These are phyloP conservation scores for Oenanthe melanoleuca DNA, from an alignment of 2,113 vertebrate genomes.

Conservation along the genomic window DNA sequence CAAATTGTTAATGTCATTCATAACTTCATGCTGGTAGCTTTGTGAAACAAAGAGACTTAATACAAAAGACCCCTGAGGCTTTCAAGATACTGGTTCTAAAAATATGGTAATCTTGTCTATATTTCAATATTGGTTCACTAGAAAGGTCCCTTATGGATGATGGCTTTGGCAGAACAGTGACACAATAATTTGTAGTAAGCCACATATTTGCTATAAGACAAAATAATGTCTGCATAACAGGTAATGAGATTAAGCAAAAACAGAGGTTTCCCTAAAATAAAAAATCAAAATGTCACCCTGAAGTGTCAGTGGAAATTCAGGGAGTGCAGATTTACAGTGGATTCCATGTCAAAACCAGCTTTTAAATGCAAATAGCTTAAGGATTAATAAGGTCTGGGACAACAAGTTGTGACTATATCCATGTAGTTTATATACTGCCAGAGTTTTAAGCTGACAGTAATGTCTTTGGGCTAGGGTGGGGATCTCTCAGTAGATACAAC, in stretches of 20 bases:
- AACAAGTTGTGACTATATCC: conserved; percentile 68
- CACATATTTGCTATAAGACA: conserved; percentile 8
- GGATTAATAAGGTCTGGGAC: conserved; percentile 68
- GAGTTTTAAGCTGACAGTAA: conserved; percentile 64
- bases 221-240: conserved; percentile 47
- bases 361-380: conserved; percentile 64
- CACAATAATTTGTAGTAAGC: conserved; percentile 64
- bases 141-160: conserved; percentile 58
- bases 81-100: conserved; percentile 48
- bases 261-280: conserved; percentile 50
- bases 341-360: conserved; percentile 60
- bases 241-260: conserved; percentile 66
- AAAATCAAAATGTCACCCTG: conserved; percentile 59
- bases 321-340: conserved; percentile 45
- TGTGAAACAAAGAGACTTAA: conserved; percentile 60
- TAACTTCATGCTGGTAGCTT: conserved; percentile 5
- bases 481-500: conserved; percentile 36
- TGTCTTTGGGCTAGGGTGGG: conserved; percentile 47
- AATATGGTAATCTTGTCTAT: conserved; percentile 63
- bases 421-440: conserved; percentile 55
- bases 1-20: conserved; percentile 33
- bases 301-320: conserved; percentile 60
- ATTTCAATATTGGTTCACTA: conserved; percentile 50
- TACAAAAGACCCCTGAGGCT: conserved; percentile 49
- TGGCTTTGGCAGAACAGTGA: conserved; percentile 58